phyloP scores from a whole-genome alignment of 2,888 invertebrate species.

The Hybos culiciformis region DNA sequence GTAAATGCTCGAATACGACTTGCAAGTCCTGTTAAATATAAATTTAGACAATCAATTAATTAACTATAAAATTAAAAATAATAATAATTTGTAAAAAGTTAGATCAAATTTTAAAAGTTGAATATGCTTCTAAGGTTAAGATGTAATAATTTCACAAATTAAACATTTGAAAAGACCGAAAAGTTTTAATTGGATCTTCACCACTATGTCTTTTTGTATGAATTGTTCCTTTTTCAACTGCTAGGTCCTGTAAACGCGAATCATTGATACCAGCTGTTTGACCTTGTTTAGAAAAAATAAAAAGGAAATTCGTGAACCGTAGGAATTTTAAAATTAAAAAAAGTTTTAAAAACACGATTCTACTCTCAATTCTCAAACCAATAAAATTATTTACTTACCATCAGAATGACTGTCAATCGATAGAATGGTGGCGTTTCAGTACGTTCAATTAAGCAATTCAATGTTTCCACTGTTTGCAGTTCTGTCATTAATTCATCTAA shows the following conservation, averaged over 20 bases:
- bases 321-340: too few species aligned
- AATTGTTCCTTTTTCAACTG: slow-evolving; percentile 86
- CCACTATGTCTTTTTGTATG: slow-evolving; percentile 91
- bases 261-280: slow-evolving; percentile 35
- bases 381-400: slow-evolving; percentile 26
- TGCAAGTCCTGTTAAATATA: too few species aligned
- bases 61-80: too few species aligned
- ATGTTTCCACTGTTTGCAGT: slow-evolving; percentile 89
- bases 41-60: too few species aligned
- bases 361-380: not conserved
- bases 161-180: too few species aligned
- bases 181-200: slow-evolving; percentile 73
- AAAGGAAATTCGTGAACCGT: too few species aligned
- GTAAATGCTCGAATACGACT: slow-evolving; percentile 43
- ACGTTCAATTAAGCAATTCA: slow-evolving; percentile 89
- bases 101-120: not conserved
- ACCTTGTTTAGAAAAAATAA: slow-evolving; percentile 19
- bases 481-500: slow-evolving; percentile 97
- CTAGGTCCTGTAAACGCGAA: slow-evolving; percentile 34
- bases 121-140: too few species aligned
- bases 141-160: too few species aligned
- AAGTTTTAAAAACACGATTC: too few species aligned
- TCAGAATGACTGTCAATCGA: slow-evolving; percentile 78
- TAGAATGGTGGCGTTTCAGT: slow-evolving; percentile 98
- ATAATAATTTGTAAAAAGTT: too few species aligned